These are phyloP conservation scores for Latrodectus geometricus DNA, from an alignment of 1,140 invertebrate species.

Conservation along the genomic window DNA sequence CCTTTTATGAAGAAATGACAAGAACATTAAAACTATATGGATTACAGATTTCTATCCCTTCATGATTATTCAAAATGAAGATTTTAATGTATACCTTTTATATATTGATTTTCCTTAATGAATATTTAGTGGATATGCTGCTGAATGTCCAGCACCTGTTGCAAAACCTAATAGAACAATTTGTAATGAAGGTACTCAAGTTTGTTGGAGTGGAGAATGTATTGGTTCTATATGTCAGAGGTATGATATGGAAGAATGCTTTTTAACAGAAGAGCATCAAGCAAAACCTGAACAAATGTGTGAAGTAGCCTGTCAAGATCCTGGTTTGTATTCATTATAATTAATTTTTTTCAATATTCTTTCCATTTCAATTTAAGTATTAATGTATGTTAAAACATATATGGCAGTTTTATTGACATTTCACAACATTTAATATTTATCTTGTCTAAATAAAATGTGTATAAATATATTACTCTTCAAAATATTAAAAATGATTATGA, in stretches of 20 bases:
- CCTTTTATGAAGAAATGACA: too few relatives aligned
- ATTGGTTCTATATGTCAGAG: slow-evolving; percentile 94
- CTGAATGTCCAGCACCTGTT: slow-evolving; percentile 81
- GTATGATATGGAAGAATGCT: slow-evolving; percentile 95
- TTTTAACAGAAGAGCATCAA: slow-evolving; percentile 85
- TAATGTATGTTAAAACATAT: too few relatives aligned
- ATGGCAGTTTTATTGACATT: too few relatives aligned
- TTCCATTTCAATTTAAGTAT: too few relatives aligned
- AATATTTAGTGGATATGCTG: slow-evolving; percentile 66
- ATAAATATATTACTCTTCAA: too few relatives aligned
- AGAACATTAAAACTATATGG: too few relatives aligned
- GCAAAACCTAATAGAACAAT: slow-evolving; percentile 84
- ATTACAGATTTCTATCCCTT: too few relatives aligned
- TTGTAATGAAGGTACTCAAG: slow-evolving; percentile 84
- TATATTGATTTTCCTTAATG: slow-evolving; percentile 7
- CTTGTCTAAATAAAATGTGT: too few relatives aligned
- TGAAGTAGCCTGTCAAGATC: slow-evolving; percentile 94
- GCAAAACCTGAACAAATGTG: slow-evolving; percentile 86
- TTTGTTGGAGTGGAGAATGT: slow-evolving; percentile 95
- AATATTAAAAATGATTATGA: too few relatives aligned
- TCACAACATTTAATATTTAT: too few relatives aligned
- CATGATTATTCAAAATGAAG: too few relatives aligned
- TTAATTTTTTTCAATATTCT: neutral
- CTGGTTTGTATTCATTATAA: slow-evolving; percentile 68
- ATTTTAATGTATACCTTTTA: too few relatives aligned